A percentile compares a stretch with the other conserved stretches of the same genome.
phyloP scores from a whole-genome alignment of 2,888 invertebrate species.

The Pterostichus madidus region DNA sequence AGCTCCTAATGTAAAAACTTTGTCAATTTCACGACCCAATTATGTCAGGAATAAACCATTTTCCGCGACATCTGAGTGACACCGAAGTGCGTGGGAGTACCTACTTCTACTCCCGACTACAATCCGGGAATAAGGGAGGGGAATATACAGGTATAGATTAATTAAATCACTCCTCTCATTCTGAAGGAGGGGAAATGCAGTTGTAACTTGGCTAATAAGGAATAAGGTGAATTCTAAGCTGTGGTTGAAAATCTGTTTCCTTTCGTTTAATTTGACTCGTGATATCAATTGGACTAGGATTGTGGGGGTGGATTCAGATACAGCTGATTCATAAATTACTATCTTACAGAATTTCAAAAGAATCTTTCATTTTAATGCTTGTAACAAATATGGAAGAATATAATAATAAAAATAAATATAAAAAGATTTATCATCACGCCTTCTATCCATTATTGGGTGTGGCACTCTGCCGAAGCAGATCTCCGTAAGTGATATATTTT shows the following conservation, averaged over 20 bases:
- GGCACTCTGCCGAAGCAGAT: too few species aligned
- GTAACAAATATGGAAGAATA: too few species aligned
- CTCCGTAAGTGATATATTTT: too few species aligned
- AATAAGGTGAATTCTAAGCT: slow-evolving; percentile 1
- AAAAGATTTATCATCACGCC: too few species aligned
- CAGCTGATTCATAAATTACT: too few species aligned
- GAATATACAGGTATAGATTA: slow-evolving; percentile 29
- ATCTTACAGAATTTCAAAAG: background rate
- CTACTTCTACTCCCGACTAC: background rate
- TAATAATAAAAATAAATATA: too few species aligned
- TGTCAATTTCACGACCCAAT: slow-evolving; percentile 73
- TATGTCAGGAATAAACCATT: slow-evolving; percentile 73
- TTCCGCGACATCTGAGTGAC: slow-evolving; percentile 67
- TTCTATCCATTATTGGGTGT: too few species aligned
- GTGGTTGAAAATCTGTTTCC: slow-evolving; percentile 43
- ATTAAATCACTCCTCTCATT: slow-evolving; percentile 38
- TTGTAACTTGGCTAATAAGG: slow-evolving; percentile 47
- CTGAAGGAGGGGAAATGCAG: slow-evolving; percentile 15
- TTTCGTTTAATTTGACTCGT: slow-evolving; percentile 48
- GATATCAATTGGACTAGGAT: slow-evolving; percentile 11
- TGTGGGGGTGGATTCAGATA: background rate
- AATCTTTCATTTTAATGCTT: too few species aligned
- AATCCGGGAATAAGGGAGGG: background rate
- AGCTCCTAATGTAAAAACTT: slow-evolving; percentile 72
- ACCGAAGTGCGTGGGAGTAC: slow-evolving; percentile 18